Evolutionary conservation across 2,113 vertebrate genomes (phyloP).

Genomic region (Abramis brama): DNA sequence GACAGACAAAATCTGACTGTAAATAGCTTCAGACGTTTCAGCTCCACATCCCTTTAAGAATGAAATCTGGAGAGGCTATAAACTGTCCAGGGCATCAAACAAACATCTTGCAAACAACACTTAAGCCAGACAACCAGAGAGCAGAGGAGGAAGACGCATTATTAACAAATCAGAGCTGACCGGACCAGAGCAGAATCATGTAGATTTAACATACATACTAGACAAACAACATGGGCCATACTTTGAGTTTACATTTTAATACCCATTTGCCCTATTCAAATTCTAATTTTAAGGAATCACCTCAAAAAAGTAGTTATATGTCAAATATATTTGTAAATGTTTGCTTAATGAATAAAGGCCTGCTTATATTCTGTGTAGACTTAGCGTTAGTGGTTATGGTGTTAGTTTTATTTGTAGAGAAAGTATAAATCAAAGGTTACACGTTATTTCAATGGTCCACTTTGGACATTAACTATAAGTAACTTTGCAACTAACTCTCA

Average conservation of each 20-base stretch:
- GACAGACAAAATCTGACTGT: constrained; percentile 7
- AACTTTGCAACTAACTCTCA: too few species aligned
- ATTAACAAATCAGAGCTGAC: constrained; percentile 3
- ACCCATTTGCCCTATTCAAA: not conserved
- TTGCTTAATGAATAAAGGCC: not conserved
- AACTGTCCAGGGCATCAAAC: not conserved
- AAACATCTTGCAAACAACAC: not conserved
- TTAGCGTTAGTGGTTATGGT: too few species aligned
- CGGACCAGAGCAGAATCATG: not conserved
- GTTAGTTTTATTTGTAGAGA: too few species aligned
- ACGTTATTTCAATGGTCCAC: too few species aligned
- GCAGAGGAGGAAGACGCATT: not conserved
- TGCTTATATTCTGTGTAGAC: not conserved
- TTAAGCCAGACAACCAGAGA: not conserved
- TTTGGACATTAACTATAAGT: too few species aligned
- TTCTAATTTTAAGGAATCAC: not conserved
- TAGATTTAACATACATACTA: not conserved
- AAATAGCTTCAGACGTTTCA: constrained; percentile 9
- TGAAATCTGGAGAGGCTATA: constrained; percentile 1
- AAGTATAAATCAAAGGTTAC: not conserved
- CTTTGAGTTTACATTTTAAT: not conserved
- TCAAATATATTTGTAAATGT: not conserved
- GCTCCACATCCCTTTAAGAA: not conserved
- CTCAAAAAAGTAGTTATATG: not conserved
- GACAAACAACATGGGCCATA: not conserved